Percentiles rank a stretch among this genome's conserved stretches.
These are phyloP conservation scores for Hyalella azteca DNA, from an alignment of 2,888 invertebrate species.

Conservation along the genomic window DNA sequence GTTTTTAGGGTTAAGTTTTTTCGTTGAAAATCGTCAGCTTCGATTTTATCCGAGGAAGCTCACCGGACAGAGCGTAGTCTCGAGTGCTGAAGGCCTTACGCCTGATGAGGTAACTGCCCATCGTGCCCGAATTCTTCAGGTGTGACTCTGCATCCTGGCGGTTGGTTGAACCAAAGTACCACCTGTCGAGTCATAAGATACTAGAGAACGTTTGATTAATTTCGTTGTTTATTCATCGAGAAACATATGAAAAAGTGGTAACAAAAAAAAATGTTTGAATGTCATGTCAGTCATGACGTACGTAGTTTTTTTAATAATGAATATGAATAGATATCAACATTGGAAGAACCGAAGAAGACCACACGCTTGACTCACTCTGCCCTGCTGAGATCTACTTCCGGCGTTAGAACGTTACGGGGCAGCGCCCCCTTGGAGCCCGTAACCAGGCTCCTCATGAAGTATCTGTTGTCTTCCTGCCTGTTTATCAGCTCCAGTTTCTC, in stretches of 20 bases:
- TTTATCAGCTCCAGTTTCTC: background rate
- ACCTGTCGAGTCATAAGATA: conserved; percentile 71
- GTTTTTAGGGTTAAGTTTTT: too few relatives aligned
- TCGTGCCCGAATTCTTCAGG: conserved; percentile 81
- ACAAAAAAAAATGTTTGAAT: too few relatives aligned
- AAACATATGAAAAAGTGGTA: too few relatives aligned
- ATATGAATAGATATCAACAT: too few relatives aligned
- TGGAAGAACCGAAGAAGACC: too few relatives aligned
- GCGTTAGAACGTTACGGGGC: background rate
- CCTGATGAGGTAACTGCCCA: conserved; percentile 92
- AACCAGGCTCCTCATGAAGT: background rate
- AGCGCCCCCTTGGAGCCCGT: background rate
- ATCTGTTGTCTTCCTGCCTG: background rate
- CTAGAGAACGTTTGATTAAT: too few relatives aligned
- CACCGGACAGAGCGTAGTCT: conserved; percentile 73
- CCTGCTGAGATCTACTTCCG: background rate
- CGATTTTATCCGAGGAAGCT: conserved; percentile 16
- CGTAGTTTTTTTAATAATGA: too few relatives aligned
- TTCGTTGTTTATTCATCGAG: too few relatives aligned
- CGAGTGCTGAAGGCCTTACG: conserved; percentile 95
- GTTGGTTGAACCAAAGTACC: conserved; percentile 97
- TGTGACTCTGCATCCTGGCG: conserved; percentile 95
- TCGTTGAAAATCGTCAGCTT: too few relatives aligned
- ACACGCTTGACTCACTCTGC: background rate
- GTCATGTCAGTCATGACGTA: too few relatives aligned